Percentiles rank a stretch among this genome's conserved stretches.
phyloP scores from a whole-genome alignment of 2,797 vertebrate species.

The Phataginus tetradactyla region DNA sequence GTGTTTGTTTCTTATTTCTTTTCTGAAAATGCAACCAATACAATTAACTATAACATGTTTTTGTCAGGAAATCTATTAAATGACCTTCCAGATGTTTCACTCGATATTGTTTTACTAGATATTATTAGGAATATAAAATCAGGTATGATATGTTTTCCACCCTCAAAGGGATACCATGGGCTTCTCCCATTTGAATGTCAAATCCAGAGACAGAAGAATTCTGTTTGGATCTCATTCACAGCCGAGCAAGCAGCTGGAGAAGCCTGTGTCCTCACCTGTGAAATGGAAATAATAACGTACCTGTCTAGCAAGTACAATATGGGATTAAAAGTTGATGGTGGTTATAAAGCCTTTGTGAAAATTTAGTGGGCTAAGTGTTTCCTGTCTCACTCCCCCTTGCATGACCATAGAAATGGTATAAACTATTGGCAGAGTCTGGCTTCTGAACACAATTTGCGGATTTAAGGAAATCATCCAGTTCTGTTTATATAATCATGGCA shows the following conservation, averaged over 20 bases:
- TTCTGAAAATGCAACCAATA: neutral
- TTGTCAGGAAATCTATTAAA: neutral
- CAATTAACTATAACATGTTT: neutral
- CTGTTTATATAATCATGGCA: neutral
- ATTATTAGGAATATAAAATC: conserved; percentile 4
- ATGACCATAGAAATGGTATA: neutral
- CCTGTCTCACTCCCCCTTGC: neutral
- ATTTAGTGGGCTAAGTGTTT: neutral
- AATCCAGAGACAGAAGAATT: neutral
- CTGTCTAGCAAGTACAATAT: neutral
- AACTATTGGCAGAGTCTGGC: neutral
- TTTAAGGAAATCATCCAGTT: neutral
- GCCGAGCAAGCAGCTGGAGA: neutral
- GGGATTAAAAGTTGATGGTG: neutral
- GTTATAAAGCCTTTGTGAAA: neutral
- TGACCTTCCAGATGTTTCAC: neutral
- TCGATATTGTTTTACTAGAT: neutral
- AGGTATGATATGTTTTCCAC: neutral
- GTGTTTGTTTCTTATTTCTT: neutral
- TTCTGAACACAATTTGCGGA: neutral
- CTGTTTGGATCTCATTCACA: neutral
- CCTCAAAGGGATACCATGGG: neutral
- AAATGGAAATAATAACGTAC: neutral
- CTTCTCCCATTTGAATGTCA: neutral
- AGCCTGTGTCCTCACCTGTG: neutral